Evolutionary conservation across 2,888 invertebrate genomes (phyloP).

Genomic region (Noctua janthina): DNA sequence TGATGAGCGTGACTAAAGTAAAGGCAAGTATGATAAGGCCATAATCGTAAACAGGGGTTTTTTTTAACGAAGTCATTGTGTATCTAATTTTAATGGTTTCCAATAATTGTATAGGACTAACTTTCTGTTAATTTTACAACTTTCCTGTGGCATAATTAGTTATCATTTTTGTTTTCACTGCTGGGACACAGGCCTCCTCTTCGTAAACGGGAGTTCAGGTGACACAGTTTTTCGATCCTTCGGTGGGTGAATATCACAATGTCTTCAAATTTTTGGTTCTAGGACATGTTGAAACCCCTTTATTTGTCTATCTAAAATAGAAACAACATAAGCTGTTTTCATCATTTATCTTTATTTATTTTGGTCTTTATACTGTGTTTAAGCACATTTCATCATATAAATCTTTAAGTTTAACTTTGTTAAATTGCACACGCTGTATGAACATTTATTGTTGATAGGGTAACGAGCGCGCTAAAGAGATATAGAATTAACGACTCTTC

Average conservation of each 20-base stretch:
- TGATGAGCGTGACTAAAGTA: slow-evolving; percentile 43
- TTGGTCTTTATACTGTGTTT: not conserved
- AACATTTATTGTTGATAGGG: slow-evolving; percentile 10
- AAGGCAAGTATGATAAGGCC: slow-evolving; percentile 17
- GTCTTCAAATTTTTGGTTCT: not conserved
- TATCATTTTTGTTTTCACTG: not conserved
- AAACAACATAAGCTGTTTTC: not conserved
- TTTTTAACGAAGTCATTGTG: slow-evolving; percentile 8
- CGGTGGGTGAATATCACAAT: not conserved
- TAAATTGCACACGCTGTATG: slow-evolving; percentile 4
- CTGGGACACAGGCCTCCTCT: not conserved
- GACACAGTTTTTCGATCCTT: too few relatives aligned
- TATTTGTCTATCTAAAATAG: too few relatives aligned
- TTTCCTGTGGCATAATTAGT: not conserved
- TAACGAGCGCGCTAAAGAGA: slow-evolving; percentile 19
- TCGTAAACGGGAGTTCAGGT: not conserved
- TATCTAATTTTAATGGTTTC: not conserved
- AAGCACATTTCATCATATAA: not conserved
- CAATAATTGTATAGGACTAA: not conserved
- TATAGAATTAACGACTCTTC: slow-evolving; percentile 25
- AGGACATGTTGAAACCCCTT: too few relatives aligned
- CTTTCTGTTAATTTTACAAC: not conserved
- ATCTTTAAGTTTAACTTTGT: not conserved
- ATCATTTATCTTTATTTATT: not conserved
- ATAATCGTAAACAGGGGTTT: slow-evolving; percentile 11